Base-by-base conservation (phyloP, 1,140 invertebrate genomes). In the Drosophila nasuta region DNA sequence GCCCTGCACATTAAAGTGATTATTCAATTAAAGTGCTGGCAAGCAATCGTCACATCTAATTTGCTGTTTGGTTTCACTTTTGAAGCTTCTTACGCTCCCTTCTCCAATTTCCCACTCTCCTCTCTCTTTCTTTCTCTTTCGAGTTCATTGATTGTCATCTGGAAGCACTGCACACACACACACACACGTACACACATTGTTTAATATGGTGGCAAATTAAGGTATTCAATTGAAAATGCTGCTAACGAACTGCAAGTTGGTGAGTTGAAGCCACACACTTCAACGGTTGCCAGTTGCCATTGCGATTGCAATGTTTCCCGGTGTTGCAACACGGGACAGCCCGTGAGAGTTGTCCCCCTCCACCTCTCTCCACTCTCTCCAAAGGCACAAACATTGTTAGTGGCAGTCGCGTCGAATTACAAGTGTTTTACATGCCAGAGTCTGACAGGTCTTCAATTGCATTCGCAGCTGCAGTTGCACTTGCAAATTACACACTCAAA, bases 381-480 rank as follows among this genome's bases (percentile, higher is more conserved):
- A 5, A 8, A 57, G 7, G 38, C 43, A 62, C 10, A 35, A 69
- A 82, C 80, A 79, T 87, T 81, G 83, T 88, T 83, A 70, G 51
- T 7, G 33, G 58, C 57, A 70, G 77, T 54, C 83, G 74, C 66
- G 69, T 88, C 83, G 69, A 66, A 83, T 87, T 87, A 87, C 83
- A 79, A 71, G 74, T 80, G 83, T 80, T 88, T 82, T 82, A 62
- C 56, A 81, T 72, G 54, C 33, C 75, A 63, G 51, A 59, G 38
- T 11, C 58, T 52, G 60, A 58, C 68, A 78, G 79, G 59, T 75
- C 57, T 51, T 72, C 82, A 82, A 77, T 87, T 79, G 82, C 46
- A 74, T 17, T 67, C 46, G 56, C 58, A 82, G 69, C 28, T 63
- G 48, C 67, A 35, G 49, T 54, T 70, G 59, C 57, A 49, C n/a